These are phyloP conservation scores for Nymphalis io DNA, from an alignment of 1,140 invertebrate genomes.

Conservation along the genomic window DNA sequence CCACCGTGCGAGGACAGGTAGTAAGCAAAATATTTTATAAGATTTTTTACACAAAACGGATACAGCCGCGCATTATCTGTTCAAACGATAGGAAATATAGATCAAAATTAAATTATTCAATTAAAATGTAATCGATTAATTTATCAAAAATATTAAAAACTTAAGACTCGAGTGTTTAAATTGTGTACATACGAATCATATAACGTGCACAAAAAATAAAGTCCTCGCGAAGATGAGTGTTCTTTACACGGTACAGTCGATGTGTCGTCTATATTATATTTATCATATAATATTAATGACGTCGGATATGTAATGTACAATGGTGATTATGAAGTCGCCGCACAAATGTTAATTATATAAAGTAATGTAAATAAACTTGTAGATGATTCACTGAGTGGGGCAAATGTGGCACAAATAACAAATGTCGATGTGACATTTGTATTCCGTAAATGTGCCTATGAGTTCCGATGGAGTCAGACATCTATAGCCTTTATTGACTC, in stretches of 20 bases:
- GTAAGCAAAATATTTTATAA: conserved; percentile 33
- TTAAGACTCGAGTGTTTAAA: conserved; percentile 21
- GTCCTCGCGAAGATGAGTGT: conserved; percentile 32
- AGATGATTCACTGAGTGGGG: conserved; percentile 50
- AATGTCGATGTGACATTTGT: conserved; percentile 41
- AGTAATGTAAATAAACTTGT: conserved; percentile 59
- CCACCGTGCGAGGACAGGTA: conserved; percentile 25
- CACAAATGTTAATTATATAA: conserved; percentile 41
- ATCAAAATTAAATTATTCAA: not conserved
- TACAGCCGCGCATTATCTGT: conserved; percentile 12
- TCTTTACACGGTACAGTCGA: conserved; percentile 28
- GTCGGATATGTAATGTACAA: conserved; percentile 32
- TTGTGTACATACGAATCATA: not conserved
- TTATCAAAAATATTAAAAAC: not conserved
- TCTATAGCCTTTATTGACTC: conserved; percentile 57
- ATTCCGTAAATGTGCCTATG: conserved; percentile 71
- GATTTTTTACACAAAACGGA: conserved; percentile 36
- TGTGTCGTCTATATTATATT: conserved; percentile 44
- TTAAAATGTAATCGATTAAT: not conserved
- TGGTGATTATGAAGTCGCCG: conserved; percentile 37
- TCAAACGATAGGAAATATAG: not conserved
- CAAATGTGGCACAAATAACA: conserved; percentile 44
- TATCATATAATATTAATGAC: conserved; percentile 33
- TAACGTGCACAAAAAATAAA: conserved; percentile 15
- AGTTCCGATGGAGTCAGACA: conserved; percentile 52